A percentile compares a stretch with the other conserved stretches of the same genome.
Evolutionary conservation across 2,797 vertebrate species (phyloP).

Genomic region (Pantherophis alleghaniensis): DNA sequence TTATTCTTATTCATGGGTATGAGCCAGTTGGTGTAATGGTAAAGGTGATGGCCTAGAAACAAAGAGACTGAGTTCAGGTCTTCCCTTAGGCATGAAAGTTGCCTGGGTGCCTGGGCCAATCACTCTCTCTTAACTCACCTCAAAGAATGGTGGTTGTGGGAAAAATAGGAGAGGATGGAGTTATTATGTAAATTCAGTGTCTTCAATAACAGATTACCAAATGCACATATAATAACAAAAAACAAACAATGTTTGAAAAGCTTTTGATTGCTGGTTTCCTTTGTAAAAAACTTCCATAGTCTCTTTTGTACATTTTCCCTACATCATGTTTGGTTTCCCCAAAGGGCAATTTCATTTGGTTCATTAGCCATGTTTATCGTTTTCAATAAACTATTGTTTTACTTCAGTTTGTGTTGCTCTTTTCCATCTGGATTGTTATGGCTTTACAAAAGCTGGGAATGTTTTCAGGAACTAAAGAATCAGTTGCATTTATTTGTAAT

Average conservation of each 20-base stretch:
- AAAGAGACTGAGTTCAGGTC: background rate
- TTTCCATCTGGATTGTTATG: background rate
- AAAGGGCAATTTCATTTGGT: slow-evolving; percentile 19
- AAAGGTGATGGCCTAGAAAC: background rate
- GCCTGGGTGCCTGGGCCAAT: background rate
- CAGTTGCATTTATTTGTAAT: background rate
- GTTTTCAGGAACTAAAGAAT: background rate
- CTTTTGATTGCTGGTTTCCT: background rate
- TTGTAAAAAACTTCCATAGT: background rate
- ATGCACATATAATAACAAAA: background rate
- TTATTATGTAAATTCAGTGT: background rate
- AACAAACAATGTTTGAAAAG: background rate
- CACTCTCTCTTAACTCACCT: background rate
- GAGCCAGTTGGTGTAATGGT: background rate
- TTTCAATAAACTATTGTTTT: slow-evolving; percentile 40
- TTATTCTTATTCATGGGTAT: background rate
- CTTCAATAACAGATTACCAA: background rate
- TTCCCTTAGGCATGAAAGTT: background rate
- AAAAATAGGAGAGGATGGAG: background rate
- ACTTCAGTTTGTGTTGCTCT: slow-evolving; percentile 49
- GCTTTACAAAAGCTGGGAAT: background rate
- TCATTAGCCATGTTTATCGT: slow-evolving; percentile 48
- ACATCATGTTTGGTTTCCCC: background rate
- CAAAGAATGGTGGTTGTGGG: background rate
- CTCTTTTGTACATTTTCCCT: background rate